Conservation (phyloP, 2,113 vertebrate species). For the Aix galericulata region DNA sequence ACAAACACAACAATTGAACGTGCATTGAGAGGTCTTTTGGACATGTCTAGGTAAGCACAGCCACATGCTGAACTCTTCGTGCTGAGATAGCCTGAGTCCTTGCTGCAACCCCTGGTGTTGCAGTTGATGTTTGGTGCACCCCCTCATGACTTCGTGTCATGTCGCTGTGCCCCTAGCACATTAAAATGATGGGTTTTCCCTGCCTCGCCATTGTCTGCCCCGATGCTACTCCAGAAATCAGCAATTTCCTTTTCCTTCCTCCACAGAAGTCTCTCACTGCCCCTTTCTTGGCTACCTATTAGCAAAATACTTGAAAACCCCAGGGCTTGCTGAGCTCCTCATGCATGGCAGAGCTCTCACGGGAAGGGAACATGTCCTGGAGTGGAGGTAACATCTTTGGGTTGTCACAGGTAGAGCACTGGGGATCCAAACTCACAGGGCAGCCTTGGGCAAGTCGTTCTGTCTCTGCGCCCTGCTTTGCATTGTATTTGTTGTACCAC, state of each 20-base stretch:
- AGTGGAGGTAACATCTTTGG: not conserved
- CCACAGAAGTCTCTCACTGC: not conserved
- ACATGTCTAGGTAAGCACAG: not conserved
- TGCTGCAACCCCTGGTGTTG: not conserved
- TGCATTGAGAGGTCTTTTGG: rapidly evolving
- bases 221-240: not conserved
- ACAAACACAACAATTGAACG: too few relatives aligned
- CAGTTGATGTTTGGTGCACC: not conserved
- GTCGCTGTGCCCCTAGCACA: not conserved
- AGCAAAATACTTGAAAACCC: not conserved
- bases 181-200: not conserved
- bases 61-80: not conserved
- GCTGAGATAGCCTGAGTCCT: not conserved
- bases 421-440: not conserved
- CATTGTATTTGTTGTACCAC: not conserved
- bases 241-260: not conserved
- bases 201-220: not conserved
- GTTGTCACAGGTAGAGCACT: not conserved
- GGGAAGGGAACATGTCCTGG: not conserved
- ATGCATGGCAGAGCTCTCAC: not conserved
- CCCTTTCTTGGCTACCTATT: not conserved
- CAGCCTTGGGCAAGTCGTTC: not conserved
- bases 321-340: not conserved
- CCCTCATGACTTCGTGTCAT: not conserved
- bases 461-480: not conserved